A percentile compares a stretch with the other conserved stretches of the same genome.
Conservation (phyloP, 2,888 invertebrate species). For the Endomychus coccineus region DNA sequence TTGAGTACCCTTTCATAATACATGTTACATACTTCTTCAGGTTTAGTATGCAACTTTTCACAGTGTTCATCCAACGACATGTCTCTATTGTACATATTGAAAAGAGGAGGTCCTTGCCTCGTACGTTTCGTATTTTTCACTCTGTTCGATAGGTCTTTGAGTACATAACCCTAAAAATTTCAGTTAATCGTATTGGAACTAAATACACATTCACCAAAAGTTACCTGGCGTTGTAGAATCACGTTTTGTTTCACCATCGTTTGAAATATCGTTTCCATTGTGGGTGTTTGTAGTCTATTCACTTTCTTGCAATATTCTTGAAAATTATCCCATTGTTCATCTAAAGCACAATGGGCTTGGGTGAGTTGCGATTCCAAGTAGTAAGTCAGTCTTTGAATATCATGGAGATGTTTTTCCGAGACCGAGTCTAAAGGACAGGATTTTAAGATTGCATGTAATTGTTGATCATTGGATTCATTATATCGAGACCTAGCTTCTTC, state of each 20-base stretch:
- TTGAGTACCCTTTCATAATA: slow-evolving; percentile 38
- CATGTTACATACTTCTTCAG: slow-evolving; percentile 41
- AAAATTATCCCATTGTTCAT: slow-evolving; percentile 68
- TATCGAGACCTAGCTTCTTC: slow-evolving; percentile 51
- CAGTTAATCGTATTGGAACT: slow-evolving; percentile 6
- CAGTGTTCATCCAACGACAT: slow-evolving; percentile 39
- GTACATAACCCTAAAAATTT: slow-evolving; percentile 31
- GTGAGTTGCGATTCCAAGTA: slow-evolving; percentile 69
- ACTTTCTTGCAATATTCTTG: slow-evolving; percentile 48
- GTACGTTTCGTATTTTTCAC: slow-evolving; percentile 37
- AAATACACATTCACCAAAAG: no score
- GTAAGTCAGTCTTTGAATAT: slow-evolving; percentile 60
- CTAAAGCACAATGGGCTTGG: slow-evolving; percentile 64
- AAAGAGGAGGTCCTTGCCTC: slow-evolving; percentile 38
- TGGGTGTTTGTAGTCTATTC: slow-evolving; percentile 56
- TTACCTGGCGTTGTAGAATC: slow-evolving; percentile 51
- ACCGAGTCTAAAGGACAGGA: slow-evolving; percentile 55
- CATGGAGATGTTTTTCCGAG: slow-evolving; percentile 58
- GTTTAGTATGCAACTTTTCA: slow-evolving; percentile 49
- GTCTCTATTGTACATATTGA: slow-evolving; percentile 42
- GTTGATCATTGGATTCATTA: slow-evolving; percentile 37
- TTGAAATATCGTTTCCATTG: slow-evolving; percentile 71
- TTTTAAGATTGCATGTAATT: slow-evolving; percentile 33
- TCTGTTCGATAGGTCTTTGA: slow-evolving; percentile 38
- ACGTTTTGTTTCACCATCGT: slow-evolving; percentile 69